phyloP scores from a whole-genome alignment of 2,797 vertebrate species.

The Mus minutoides region DNA sequence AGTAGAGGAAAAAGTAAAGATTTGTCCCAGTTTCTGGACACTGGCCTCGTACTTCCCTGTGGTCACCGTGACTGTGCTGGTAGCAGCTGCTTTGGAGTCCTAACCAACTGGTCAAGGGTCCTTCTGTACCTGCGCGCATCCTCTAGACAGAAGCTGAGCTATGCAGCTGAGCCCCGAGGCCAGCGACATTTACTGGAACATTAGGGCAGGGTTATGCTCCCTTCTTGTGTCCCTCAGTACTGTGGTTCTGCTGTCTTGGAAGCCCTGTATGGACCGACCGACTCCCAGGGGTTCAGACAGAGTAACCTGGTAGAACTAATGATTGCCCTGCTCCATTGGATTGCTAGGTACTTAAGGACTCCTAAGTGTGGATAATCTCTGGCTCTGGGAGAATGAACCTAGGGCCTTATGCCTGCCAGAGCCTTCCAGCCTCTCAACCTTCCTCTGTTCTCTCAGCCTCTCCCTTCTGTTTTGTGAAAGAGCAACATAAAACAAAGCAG shows the following conservation, averaged over 20 bases:
- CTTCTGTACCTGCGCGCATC: not conserved
- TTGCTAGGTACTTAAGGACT: not conserved
- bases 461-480: not conserved
- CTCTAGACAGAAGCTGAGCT: not conserved
- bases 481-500: not conserved
- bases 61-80: not conserved
- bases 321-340: not conserved
- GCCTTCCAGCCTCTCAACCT: accelerated
- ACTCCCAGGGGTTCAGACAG: not conserved
- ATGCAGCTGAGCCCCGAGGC: not conserved
- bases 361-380: not conserved
- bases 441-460: not conserved
- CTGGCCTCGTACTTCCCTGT: not conserved
- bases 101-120: not conserved
- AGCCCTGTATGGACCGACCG: conserved; percentile 5
- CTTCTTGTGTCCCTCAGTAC: not conserved
- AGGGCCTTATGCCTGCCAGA: not conserved
- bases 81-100: not conserved
- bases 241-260: not conserved
- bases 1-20: not conserved
- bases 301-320: not conserved
- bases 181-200: not conserved
- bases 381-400: not conserved
- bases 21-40: conserved; percentile 43
- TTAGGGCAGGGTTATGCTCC: not conserved